Base-by-base conservation (phyloP, 2,888 invertebrate genomes). In the Helleia helle region DNA sequence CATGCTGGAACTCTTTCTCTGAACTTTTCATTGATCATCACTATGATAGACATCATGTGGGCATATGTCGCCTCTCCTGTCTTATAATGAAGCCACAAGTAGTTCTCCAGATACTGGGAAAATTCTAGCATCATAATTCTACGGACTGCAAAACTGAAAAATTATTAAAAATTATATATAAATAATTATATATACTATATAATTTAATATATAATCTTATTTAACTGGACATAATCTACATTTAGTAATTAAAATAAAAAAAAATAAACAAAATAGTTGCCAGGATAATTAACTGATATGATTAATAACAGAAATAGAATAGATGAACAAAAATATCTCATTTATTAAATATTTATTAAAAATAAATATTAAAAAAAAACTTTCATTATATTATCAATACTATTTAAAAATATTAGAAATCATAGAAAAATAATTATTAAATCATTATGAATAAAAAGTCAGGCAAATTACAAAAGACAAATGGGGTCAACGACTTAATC, bases 21-120 rank as follows among this genome's bases (percentile, higher is more conserved):
- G 64, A 97, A 97, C 71, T 99, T 99, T 70, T 99, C 99, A 83
- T 99, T 99, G 31, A 99, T 91, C 95, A 99, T 96, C 0, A 95
- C 92, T n/a, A 97, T 94, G 50, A 99, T 96, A 0, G 98, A 97
- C 90, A 99, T 90, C 62, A 97, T 89, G 70, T 98, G 97, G n/a
- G 93, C 91, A 56, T 92, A 89, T 1, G 92, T 88, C 1, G 95
- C 91, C 51, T 84, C 75, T n/a, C 88, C 89, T 0, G 91, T 87
- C 40, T 87, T 84, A 71, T 95, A 99, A 75, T 98, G 95, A 0
- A 97, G 97, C 99, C 99, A 99, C 38, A 99, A 71, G 71, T 94
- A 99, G 62, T 94, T 95, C 74, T 99, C 99, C 54, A 99, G 72
- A 71, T 98, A 99, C 64, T 98, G 99, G 47, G 97, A 97, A 71